phyloP scores from a whole-genome alignment of 2,797 vertebrate genomes.

The Phalanger gymnotis region DNA sequence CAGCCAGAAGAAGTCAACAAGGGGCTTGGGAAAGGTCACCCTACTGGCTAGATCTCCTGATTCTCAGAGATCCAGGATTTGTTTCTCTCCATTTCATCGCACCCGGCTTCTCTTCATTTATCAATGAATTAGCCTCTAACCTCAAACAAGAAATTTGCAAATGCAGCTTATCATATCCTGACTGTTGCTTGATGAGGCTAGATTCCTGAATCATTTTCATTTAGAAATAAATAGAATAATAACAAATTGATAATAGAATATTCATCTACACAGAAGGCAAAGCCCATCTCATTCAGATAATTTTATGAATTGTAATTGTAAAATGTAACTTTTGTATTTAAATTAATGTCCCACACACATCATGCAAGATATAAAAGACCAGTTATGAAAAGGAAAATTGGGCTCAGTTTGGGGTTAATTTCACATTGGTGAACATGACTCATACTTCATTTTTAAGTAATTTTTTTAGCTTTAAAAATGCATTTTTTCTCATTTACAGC shows the following conservation, averaged over 20 bases:
- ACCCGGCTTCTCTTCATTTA: slow-evolving; percentile 27
- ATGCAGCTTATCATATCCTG: slow-evolving; percentile 45
- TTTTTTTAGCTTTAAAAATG: slow-evolving; percentile 29
- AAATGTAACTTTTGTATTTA: slow-evolving; percentile 25
- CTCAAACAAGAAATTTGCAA: slow-evolving; percentile 44
- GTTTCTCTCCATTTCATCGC: background rate
- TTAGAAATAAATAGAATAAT: background rate
- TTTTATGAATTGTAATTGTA: slow-evolving; percentile 48
- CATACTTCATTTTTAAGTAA: slow-evolving; percentile 30
- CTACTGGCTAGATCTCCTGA: background rate
- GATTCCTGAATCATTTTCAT: slow-evolving; percentile 45
- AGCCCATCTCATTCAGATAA: background rate
- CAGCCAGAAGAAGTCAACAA: too few relatives aligned
- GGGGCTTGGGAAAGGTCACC: background rate
- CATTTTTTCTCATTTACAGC: slow-evolving; percentile 12
- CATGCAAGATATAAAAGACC: slow-evolving; percentile 32
- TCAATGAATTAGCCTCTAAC: slow-evolving; percentile 6
- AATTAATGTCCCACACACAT: slow-evolving; percentile 21
- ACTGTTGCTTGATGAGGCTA: slow-evolving; percentile 51
- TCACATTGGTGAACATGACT: slow-evolving; percentile 52
- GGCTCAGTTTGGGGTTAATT: slow-evolving; percentile 45
- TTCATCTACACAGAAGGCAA: background rate
- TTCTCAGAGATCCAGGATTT: background rate
- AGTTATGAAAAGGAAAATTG: slow-evolving; percentile 27
- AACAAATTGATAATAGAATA: background rate